phyloP scores from a whole-genome alignment of 2,797 vertebrate species.

The Platyrinchus mystaceus region DNA sequence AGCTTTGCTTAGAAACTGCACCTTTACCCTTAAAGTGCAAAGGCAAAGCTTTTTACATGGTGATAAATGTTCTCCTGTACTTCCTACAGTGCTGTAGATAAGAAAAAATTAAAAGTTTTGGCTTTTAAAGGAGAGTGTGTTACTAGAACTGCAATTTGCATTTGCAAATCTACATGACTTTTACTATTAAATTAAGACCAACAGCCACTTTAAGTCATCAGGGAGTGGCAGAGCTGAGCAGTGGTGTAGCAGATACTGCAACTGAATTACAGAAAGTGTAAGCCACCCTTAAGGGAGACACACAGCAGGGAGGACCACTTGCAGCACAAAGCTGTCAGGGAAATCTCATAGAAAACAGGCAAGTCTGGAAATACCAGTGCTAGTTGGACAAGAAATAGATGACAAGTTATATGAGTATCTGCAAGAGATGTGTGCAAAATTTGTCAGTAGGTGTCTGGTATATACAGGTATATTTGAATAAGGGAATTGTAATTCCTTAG shows the following conservation, averaged over 20 bases:
- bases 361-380: not conserved
- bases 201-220: not conserved
- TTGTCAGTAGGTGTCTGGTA: not conserved
- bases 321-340: not conserved
- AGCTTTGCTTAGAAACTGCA: not conserved
- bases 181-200: not conserved
- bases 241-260: not conserved
- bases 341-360: not conserved
- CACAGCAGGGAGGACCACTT: not conserved
- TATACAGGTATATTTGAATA: not conserved
- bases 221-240: not conserved
- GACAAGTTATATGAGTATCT: not conserved
- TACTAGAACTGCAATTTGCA: not conserved
- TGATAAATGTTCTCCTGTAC: not conserved
- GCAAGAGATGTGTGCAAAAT: not conserved
- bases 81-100: not conserved
- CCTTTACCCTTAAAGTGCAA: not conserved
- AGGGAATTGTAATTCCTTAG: not conserved
- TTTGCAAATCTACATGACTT: not conserved
- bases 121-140: not conserved
- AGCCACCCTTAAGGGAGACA: not conserved
- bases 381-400: constrained; percentile 22
- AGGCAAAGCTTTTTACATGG: not conserved
- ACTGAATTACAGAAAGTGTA: not conserved
- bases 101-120: not conserved